Conservation (phyloP, 1,140 invertebrate genomes). For the Eueides isabella region DNA sequence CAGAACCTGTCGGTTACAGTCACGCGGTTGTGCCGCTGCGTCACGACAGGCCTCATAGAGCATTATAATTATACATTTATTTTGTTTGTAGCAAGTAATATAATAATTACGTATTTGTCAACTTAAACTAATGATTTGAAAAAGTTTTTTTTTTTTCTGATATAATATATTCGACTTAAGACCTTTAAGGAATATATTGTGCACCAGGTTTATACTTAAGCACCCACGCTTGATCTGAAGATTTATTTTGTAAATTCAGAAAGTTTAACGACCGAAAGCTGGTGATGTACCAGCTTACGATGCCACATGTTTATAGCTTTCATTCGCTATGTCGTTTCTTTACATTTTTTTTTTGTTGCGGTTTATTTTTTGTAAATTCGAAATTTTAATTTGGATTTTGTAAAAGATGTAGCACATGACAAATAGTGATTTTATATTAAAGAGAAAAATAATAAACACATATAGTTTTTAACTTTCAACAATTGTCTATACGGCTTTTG, state of each 20-base stretch:
- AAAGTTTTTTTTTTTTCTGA: neutral
- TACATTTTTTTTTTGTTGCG: no score
- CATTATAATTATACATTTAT: no score
- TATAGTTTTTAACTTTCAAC: no score
- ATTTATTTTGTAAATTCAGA: slow-evolving; percentile 37
- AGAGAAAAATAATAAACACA: no score
- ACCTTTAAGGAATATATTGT: slow-evolving; percentile 25
- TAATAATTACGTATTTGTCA: neutral
- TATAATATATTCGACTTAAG: slow-evolving; percentile 22
- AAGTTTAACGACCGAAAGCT: slow-evolving; percentile 37
- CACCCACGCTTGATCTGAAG: slow-evolving; percentile 42
- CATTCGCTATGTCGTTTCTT: neutral
- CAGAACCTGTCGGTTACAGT: no score
- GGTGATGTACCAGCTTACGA: neutral
- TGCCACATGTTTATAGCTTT: neutral
- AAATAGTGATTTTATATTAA: no score
- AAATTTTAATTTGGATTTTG: no score
- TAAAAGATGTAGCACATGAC: no score
- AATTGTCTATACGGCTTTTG: no score
- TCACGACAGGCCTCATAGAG: no score
- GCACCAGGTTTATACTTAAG: slow-evolving; percentile 19
- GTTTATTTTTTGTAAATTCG: no score
- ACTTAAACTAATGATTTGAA: slow-evolving; percentile 10
- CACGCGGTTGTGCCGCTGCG: no score
- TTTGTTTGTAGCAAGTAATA: neutral